Base-by-base conservation (phyloP, 2,113 vertebrate species). In the Podarcis muralis region DNA sequence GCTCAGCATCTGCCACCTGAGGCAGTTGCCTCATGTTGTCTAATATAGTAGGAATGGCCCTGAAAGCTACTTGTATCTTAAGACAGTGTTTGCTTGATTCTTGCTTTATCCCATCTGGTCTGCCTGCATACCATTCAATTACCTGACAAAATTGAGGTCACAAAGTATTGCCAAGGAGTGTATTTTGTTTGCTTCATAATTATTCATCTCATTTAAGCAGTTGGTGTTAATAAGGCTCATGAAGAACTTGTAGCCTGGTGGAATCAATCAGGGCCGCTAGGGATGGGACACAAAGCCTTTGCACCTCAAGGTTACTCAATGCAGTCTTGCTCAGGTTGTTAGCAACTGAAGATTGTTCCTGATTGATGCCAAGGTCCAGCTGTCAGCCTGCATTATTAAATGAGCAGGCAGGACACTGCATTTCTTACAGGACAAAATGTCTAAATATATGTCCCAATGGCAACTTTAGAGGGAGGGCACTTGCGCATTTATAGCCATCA, bases 201-300 rank as follows among this genome's bases (percentile, higher is more conserved):
- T 76, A 76, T 76, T 88, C 69, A 66, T 83, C 71, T 65, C 53
- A 65, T 75, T 66, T 87, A 82, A 80, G 40, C 65, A 87, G 40
- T 57, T 79, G n/a, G 22, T 80, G 27, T 83, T 82, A 83, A 86
- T 40, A 86, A 86, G 72, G 7, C 53, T 23, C 30, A 83, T 20
- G 37, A 76, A 81, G 40, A 88, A 32, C 27, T 48, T 83, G 71
- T 35, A 83, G 80, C 57, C n/a, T 25, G 57, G 7, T 48, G 30
- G 20, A 83, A 78, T 86, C 72, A 76, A 83, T n/a, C 20, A 76
- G 37, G n/a, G 72, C 27, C 79, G 65, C 35, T 23, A 27, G 35
- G 35, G 57, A 75, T 66, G 71, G 53, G 68, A 37, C 68, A 68
- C 20, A 75, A 5, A 43, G 16, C 35, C 53, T 82, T 27, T 82